Evolutionary conservation across 2,797 vertebrate species (phyloP).

Genomic region (Delichon dasypus): DNA sequence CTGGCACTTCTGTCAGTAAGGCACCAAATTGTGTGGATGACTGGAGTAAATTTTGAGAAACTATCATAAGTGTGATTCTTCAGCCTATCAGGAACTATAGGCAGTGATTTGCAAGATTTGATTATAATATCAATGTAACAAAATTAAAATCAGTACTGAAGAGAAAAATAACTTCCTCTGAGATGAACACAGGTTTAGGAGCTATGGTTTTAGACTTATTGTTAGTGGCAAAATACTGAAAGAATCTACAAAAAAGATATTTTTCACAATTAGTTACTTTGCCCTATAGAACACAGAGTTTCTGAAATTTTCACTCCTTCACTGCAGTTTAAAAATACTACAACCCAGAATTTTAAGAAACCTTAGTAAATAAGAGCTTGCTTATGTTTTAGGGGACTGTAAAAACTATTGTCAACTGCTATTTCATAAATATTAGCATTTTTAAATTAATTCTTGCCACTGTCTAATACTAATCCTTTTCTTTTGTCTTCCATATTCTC

Average conservation of each 20-base stretch:
- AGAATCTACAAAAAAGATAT: neutral
- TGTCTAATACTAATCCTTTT: slow-evolving; percentile 17
- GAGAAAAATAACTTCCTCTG: neutral
- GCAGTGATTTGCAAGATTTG: neutral
- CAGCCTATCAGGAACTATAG: neutral
- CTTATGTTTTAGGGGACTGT: neutral
- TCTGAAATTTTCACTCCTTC: neutral
- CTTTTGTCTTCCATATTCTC: slow-evolving; percentile 17
- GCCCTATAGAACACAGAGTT: neutral
- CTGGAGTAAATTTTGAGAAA: neutral
- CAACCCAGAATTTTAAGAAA: neutral
- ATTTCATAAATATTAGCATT: neutral
- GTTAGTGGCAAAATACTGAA: neutral
- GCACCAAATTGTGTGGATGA: neutral
- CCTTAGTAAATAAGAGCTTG: neutral
- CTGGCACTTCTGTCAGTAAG: neutral
- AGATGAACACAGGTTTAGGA: neutral
- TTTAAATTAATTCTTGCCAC: neutral
- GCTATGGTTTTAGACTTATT: neutral
- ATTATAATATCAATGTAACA: neutral
- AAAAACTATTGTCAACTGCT: neutral
- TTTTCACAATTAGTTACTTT: neutral
- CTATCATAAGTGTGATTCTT: neutral
- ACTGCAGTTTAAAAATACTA: neutral
- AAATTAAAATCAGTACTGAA: neutral